Percentiles rank a stretch among this genome's conserved stretches.
These are phyloP conservation scores for Chitala chitala DNA, from an alignment of 2,113 vertebrate species.

Conservation along the genomic window DNA sequence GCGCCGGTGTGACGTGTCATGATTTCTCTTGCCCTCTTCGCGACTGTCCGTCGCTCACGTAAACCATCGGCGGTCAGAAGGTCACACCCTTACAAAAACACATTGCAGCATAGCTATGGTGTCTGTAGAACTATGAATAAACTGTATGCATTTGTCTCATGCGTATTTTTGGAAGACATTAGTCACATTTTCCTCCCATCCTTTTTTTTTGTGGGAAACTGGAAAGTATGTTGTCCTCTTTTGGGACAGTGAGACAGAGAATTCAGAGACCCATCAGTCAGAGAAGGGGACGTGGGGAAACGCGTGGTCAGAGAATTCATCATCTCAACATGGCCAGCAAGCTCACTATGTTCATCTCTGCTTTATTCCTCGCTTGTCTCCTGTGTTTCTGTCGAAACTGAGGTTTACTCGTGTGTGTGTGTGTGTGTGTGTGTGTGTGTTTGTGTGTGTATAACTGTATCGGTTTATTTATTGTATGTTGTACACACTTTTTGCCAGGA, in stretches of 20 bases:
- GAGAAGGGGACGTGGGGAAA: neutral
- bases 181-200: slow-evolving; percentile 35
- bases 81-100: slow-evolving; percentile 34
- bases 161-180: slow-evolving; percentile 51
- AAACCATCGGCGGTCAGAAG: slow-evolving; percentile 40
- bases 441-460: neutral
- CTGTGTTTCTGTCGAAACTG: too few relatives aligned
- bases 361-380: too few relatives aligned
- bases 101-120: slow-evolving; percentile 38
- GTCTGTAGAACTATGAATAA: slow-evolving; percentile 50
- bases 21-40: slow-evolving; percentile 33
- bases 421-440: neutral
- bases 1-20: too few relatives aligned
- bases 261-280: slow-evolving; percentile 18
- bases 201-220: slow-evolving; percentile 55
- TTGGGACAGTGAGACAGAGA: slow-evolving; percentile 41
- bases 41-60: slow-evolving; percentile 40
- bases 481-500: too few relatives aligned
- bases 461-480: too few relatives aligned
- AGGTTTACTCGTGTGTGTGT: neutral
- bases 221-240: slow-evolving; percentile 47
- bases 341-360: too few relatives aligned
- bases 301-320: neutral
- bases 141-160: slow-evolving; percentile 45
- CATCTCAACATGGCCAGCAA: neutral